Conservation (phyloP, 1,140 invertebrate species). For the Euglossa dilemma region DNA sequence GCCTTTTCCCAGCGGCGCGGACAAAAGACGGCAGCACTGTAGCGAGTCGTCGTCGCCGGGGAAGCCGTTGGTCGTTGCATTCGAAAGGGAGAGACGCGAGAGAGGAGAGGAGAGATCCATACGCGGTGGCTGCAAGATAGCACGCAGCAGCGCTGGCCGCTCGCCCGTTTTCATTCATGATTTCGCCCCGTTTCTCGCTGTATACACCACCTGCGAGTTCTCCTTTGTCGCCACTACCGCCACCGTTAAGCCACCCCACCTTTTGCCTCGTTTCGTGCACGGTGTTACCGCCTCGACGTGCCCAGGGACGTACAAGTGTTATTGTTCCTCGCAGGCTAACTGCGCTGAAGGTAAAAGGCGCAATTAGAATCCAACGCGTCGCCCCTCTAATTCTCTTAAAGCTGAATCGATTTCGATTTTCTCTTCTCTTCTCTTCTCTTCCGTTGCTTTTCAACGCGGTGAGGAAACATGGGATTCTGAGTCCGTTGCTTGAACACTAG, state of each 20-base stretch:
- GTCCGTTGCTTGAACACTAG: too few species aligned
- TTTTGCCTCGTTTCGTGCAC: neutral
- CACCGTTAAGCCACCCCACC: conserved; percentile 12
- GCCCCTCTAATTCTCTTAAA: conserved; percentile 20
- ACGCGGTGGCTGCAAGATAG: conserved; percentile 31
- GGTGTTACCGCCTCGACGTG: conserved; percentile 7
- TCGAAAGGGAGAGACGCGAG: conserved; percentile 31
- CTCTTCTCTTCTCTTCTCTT: neutral
- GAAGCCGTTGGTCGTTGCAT: conserved; percentile 2
- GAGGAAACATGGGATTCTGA: too few species aligned
- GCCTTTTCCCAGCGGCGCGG: conserved; percentile 47
- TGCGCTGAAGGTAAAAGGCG: neutral
- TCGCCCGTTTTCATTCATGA: conserved; percentile 79
- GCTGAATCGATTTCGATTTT: neutral
- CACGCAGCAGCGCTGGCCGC: conserved; percentile 60
- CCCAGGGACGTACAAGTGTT: conserved; percentile 37
- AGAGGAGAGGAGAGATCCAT: too few species aligned
- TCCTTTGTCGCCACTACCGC: conserved; percentile 38
- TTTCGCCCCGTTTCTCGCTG: conserved; percentile 62
- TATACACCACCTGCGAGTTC: conserved; percentile 63
- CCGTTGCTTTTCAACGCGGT: neutral
- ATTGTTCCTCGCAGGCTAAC: conserved; percentile 3
- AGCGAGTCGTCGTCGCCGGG: neutral
- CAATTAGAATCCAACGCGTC: conserved; percentile 9
- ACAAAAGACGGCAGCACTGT: conserved; percentile 41